phyloP scores from a whole-genome alignment of 2,797 vertebrate species.

The Dermochelys coriacea region DNA sequence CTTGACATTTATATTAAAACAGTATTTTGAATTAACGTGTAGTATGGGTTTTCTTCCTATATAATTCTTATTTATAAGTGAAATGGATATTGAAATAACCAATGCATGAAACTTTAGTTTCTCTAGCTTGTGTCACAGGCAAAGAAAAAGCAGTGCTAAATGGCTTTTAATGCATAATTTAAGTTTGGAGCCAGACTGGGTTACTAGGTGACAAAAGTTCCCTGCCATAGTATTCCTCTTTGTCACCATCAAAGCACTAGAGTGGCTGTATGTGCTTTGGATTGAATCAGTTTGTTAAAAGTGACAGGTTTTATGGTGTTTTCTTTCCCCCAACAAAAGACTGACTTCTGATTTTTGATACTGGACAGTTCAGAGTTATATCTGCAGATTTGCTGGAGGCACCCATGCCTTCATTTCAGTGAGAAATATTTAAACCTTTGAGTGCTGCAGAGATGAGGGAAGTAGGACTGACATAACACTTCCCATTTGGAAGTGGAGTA shows the following conservation, averaged over 20 bases:
- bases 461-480: background rate
- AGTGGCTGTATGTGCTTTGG: background rate
- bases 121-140: slow-evolving; percentile 31
- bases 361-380: background rate
- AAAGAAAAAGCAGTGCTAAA: slow-evolving; percentile 24
- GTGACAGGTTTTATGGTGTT: background rate
- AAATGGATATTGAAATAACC: slow-evolving; percentile 48
- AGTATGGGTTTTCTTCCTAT: background rate
- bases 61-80: background rate
- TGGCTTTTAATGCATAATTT: background rate
- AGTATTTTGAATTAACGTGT: background rate
- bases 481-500: background rate
- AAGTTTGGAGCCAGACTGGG: background rate
- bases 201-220: background rate
- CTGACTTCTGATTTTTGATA: background rate
- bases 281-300: slow-evolving; percentile 2
- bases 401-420: background rate
- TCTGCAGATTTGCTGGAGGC: background rate
- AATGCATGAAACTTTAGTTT: slow-evolving; percentile 22
- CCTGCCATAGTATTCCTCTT: background rate
- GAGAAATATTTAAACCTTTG: background rate
- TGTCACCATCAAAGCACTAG: background rate
- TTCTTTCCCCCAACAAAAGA: background rate
- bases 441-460: background rate
- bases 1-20: slow-evolving; percentile 20